Conservation (phyloP, 2,888 invertebrate genomes). For the Leptothorax acervorum region DNA sequence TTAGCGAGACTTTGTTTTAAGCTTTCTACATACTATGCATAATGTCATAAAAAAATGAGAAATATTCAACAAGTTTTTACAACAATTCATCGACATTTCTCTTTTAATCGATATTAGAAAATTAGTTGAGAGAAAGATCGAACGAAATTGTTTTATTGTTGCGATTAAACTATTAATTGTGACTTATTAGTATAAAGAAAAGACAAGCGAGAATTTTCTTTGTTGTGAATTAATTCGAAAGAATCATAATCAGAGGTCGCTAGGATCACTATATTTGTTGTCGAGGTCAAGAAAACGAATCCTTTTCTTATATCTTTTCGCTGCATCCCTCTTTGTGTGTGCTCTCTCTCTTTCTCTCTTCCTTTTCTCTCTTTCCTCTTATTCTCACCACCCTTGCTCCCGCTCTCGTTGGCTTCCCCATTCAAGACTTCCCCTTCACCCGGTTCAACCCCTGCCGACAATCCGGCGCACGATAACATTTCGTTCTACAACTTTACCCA, state of each 20-base stretch:
- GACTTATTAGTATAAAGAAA: neutral
- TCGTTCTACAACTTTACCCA: constrained; percentile 84
- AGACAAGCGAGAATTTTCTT: constrained; percentile 1
- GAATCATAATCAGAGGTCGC: neutral
- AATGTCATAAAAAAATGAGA: neutral
- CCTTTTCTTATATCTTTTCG: constrained; percentile 78
- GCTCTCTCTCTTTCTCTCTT: constrained; percentile 46
- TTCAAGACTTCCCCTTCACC: constrained; percentile 80
- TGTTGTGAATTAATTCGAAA: neutral
- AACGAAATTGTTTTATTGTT: constrained; percentile 34
- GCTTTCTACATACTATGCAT: neutral
- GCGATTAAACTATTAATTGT: constrained; percentile 32
- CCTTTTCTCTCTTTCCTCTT: constrained; percentile 68
- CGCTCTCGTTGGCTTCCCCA: constrained; percentile 80
- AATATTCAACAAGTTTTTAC: neutral
- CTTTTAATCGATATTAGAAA: neutral
- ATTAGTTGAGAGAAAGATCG: constrained; percentile 15
- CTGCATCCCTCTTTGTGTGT: constrained; percentile 63
- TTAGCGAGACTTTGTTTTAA: constrained; percentile 19
- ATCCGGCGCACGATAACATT: constrained; percentile 84
- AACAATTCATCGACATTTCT: neutral
- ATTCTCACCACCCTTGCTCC: constrained; percentile 65
- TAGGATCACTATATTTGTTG: constrained; percentile 66
- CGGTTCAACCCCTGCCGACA: constrained; percentile 80
- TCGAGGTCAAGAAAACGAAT: constrained; percentile 84